Evolutionary conservation across 92 coral and sea anemone species (phyloP).

Genomic region (Umimayanthus kanabou): DNA sequence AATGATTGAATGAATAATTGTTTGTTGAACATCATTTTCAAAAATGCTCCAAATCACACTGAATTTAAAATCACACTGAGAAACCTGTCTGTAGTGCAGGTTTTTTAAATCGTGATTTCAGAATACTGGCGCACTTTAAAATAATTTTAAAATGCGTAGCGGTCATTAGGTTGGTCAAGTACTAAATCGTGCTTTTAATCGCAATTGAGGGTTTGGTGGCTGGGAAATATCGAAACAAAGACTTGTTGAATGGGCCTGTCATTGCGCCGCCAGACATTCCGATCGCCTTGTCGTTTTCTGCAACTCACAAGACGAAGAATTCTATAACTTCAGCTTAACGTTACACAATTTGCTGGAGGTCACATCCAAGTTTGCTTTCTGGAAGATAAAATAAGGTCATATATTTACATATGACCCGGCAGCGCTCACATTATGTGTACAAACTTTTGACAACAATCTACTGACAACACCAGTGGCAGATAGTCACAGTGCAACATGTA

Average conservation of each 20-base stretch:
- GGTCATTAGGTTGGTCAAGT: neutral
- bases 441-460: neutral
- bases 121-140: neutral
- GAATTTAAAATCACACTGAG: neutral
- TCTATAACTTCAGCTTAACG: neutral
- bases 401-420: neutral
- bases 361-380: neutral
- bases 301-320: neutral
- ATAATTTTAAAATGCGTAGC: neutral
- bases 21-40: neutral
- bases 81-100: neutral
- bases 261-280: too few relatives aligned
- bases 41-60: neutral
- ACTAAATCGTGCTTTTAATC: neutral
- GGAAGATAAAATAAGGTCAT: neutral
- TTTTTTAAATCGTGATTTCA: neutral
- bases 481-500: neutral
- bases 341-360: neutral
- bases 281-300: too few relatives aligned
- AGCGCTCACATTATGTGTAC: neutral
- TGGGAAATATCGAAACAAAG: neutral
- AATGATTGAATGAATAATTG: conserved; percentile 2
- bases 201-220: neutral
- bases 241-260: neutral
- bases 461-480: neutral